These are phyloP conservation scores for Argentina silus DNA, from an alignment of 2,797 vertebrate genomes.

Conservation along the genomic window DNA sequence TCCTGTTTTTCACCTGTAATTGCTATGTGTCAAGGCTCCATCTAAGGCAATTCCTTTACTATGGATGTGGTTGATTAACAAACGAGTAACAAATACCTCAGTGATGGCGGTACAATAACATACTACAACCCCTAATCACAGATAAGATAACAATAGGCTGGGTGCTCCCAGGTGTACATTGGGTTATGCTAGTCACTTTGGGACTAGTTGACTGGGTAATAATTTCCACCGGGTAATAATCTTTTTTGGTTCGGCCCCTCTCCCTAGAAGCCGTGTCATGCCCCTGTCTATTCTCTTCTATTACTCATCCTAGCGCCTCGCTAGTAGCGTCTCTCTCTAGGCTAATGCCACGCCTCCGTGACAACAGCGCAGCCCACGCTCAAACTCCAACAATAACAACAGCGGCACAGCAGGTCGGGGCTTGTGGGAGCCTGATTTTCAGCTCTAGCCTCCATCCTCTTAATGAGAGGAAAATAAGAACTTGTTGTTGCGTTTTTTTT, in stretches of 20 bases:
- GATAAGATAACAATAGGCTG: conserved; percentile 33
- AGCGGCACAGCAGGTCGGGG: conserved; percentile 66
- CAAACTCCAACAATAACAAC: conserved; percentile 57
- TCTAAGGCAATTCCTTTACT: background rate
- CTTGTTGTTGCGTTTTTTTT: conserved; percentile 67
- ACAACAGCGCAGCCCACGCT: conserved; percentile 61
- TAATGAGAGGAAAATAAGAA: conserved; percentile 76
- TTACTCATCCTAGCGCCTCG: conserved; percentile 63
- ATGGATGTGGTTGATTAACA: background rate
- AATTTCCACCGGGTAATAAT: conserved; percentile 65
- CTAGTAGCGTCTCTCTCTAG: conserved; percentile 15
- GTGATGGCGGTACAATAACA: background rate
- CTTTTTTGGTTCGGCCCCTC: conserved; percentile 62
- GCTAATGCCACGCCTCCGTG: conserved; percentile 51
- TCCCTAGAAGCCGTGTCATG: conserved; percentile 64
- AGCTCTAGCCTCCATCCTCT: conserved; percentile 65
- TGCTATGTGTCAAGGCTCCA: background rate
- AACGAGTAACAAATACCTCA: conserved; percentile 3
- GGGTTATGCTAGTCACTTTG: conserved; percentile 63
- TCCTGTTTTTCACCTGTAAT: background rate
- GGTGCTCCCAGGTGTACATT: conserved; percentile 13
- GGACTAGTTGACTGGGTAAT: conserved; percentile 70
- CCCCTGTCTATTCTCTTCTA: conserved; percentile 48
- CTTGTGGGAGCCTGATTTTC: conserved; percentile 73
- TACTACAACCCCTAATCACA: conserved; percentile 11